phyloP scores from a whole-genome alignment of 2,797 vertebrate genomes.

The Epinephelus awoara region DNA sequence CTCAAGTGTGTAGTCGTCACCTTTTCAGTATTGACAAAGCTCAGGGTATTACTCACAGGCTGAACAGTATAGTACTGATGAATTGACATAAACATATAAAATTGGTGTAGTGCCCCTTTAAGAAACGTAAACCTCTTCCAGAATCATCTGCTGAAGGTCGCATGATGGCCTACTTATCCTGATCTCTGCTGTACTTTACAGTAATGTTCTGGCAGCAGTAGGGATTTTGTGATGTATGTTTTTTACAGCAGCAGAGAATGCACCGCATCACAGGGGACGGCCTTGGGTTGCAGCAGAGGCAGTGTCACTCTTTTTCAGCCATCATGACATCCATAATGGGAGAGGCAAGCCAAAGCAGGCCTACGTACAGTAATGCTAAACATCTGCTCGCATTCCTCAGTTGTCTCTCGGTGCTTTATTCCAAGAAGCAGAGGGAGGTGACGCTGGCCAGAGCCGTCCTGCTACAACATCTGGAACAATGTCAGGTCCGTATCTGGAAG shows the following conservation, averaged over 20 bases:
- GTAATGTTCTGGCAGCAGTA: not conserved
- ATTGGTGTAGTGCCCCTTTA: not conserved
- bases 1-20: not conserved
- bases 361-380: slow-evolving; percentile 61
- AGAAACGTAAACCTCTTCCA: not conserved
- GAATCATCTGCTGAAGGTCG: slow-evolving; percentile 9
- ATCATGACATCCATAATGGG: slow-evolving; percentile 40
- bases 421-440: slow-evolving; percentile 59
- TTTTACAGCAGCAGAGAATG: slow-evolving; percentile 6
- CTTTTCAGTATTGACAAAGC: not conserved
- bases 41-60: not conserved
- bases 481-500: slow-evolving; percentile 45
- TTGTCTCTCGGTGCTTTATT: slow-evolving; percentile 58
- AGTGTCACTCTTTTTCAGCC: slow-evolving; percentile 38
- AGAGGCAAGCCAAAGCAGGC: slow-evolving; percentile 45
- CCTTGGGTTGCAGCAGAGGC: slow-evolving; percentile 29
- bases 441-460: slow-evolving; percentile 56
- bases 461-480: slow-evolving; percentile 68
- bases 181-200: slow-evolving; percentile 16
- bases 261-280: slow-evolving; percentile 21
- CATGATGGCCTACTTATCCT: slow-evolving; percentile 8
- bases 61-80: too few species aligned
- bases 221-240: slow-evolving; percentile 8
- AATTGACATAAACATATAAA: not conserved
- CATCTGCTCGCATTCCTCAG: slow-evolving; percentile 74